A percentile compares a stretch with the other conserved stretches of the same genome.
phyloP scores from a whole-genome alignment of 2,797 vertebrate genomes.

The Neostethus bicornis region DNA sequence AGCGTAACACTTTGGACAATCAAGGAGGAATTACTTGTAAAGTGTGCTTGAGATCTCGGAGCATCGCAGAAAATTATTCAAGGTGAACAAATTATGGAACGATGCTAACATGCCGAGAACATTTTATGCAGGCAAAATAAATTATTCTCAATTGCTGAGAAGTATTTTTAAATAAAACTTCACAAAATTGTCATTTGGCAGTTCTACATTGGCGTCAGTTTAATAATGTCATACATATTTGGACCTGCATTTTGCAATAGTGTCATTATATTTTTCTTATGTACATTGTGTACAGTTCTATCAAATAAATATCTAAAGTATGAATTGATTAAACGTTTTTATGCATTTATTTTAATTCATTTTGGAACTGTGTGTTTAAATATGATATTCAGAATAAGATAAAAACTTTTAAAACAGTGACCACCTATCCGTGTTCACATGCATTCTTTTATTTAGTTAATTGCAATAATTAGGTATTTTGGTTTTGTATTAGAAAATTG shows the following conservation, averaged over 20 bases:
- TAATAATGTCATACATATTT: background rate
- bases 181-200: background rate
- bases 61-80: constrained; percentile 60
- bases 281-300: too few relatives aligned
- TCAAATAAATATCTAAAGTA: too few relatives aligned
- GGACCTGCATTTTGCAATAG: background rate
- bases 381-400: too few relatives aligned
- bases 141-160: background rate
- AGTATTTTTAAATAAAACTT: background rate
- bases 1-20: constrained; percentile 74
- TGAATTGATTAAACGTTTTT: too few relatives aligned
- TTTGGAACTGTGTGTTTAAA: too few relatives aligned
- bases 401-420: constrained; percentile 21
- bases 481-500: constrained; percentile 41
- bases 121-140: constrained; percentile 19
- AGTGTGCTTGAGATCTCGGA: constrained; percentile 64
- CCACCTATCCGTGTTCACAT: constrained; percentile 2
- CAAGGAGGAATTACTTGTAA: constrained; percentile 74
- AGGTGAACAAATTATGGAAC: constrained; percentile 59
- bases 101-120: constrained; percentile 31
- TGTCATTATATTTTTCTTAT: background rate
- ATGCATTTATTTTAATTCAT: too few relatives aligned
- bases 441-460: constrained; percentile 25
- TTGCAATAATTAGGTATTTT: constrained; percentile 48
- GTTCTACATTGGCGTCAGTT: background rate